Evolutionary conservation across 2,888 invertebrate species (phyloP).

Genomic region (Microplitis deprimator): DNA sequence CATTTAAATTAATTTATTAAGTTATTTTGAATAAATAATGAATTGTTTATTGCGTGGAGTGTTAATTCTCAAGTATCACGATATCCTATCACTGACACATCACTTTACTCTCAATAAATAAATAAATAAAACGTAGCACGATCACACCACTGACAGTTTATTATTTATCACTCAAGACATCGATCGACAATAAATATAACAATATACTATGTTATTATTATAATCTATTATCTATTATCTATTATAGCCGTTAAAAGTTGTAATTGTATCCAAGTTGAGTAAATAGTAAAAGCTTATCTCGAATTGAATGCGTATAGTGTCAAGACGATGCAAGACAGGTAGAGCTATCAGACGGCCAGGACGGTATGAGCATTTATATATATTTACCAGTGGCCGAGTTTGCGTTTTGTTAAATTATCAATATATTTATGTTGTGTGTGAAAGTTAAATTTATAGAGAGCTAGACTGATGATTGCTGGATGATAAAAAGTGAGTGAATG

Average conservation of each 20-base stretch:
- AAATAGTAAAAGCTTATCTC: not conserved
- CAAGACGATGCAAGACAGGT: slow-evolving; percentile 1
- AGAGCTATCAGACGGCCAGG: not conserved
- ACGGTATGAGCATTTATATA: not conserved
- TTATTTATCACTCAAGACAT: not conserved
- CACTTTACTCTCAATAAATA: not conserved
- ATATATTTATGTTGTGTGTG: not conserved
- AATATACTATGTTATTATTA: not conserved
- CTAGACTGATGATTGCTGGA: not conserved
- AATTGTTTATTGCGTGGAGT: not conserved
- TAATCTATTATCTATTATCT: not conserved
- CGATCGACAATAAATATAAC: not conserved
- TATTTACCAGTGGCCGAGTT: not conserved
- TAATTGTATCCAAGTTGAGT: not conserved
- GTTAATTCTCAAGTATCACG: not conserved
- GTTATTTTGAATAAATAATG: not conserved
- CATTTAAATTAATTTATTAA: slow-evolving; percentile 18
- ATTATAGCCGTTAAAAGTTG: not conserved
- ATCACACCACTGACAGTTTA: not conserved
- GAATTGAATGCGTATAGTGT: not conserved
- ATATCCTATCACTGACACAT: slow-evolving; percentile 1
- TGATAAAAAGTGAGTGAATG: not conserved
- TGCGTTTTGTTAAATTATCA: too few relatives aligned
- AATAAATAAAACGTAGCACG: not conserved
- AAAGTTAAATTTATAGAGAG: not conserved